Conservation (phyloP, 2,797 vertebrate genomes). For the Falco biarmicus region DNA sequence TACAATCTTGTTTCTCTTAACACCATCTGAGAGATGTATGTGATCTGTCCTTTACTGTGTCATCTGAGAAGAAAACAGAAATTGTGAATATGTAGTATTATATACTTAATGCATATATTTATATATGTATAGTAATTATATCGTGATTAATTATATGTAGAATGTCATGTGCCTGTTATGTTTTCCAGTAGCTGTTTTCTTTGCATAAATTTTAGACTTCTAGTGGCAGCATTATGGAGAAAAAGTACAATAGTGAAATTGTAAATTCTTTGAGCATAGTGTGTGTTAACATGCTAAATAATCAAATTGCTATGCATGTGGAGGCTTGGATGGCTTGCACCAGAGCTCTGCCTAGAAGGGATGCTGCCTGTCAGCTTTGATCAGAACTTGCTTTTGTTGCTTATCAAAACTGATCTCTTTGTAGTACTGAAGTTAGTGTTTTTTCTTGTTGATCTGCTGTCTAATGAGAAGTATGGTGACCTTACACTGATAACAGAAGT, state of each 20-base stretch:
- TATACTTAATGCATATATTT: background rate
- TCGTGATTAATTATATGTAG: background rate
- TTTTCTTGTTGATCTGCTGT: background rate
- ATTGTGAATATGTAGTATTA: background rate
- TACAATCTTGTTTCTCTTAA: background rate
- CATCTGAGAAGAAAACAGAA: background rate
- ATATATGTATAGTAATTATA: background rate
- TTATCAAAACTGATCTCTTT: background rate
- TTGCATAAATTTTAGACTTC: background rate
- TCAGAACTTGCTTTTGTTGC: background rate
- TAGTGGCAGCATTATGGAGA: background rate
- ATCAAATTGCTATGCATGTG: background rate
- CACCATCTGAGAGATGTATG: background rate
- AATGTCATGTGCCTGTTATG: background rate
- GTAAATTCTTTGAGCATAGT: background rate
- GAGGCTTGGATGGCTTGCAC: background rate
- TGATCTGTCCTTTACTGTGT: background rate
- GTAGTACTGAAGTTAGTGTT: background rate
- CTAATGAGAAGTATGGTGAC: background rate
- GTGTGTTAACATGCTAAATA: background rate
- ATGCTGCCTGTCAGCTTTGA: background rate
- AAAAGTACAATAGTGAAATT: background rate
- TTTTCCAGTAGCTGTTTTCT: background rate
- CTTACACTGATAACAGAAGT: background rate
- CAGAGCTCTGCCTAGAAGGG: background rate